phyloP scores from a whole-genome alignment of 2,797 vertebrate genomes.

The Helostoma temminkii region DNA sequence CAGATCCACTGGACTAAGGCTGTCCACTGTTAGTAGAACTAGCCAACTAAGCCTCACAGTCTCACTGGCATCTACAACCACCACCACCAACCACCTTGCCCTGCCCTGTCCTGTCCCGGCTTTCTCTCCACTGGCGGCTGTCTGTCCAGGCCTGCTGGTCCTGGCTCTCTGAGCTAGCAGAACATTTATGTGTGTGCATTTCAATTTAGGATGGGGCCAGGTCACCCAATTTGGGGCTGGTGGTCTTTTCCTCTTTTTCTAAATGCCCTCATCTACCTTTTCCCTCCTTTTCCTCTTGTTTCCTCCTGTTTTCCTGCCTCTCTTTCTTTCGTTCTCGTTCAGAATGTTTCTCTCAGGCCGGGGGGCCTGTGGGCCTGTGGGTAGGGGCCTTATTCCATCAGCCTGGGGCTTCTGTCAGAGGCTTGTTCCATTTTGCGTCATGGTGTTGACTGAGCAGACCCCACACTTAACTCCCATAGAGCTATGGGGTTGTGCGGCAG shows the following conservation, averaged over 20 bases:
- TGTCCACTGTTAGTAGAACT: conserved; percentile 75
- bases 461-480: conserved; percentile 88
- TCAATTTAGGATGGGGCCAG: conserved; percentile 51
- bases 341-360: conserved; percentile 73
- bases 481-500: conserved; percentile 77
- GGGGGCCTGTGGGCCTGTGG: conserved; percentile 83
- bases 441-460: conserved; percentile 89
- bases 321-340: conserved; percentile 57
- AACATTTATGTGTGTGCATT: conserved; percentile 53
- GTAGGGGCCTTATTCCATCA: conserved; percentile 87
- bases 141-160: conserved; percentile 63
- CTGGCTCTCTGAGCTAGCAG: conserved; percentile 35
- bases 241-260: conserved; percentile 65
- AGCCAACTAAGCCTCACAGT: conserved; percentile 72
- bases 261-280: conserved; percentile 72
- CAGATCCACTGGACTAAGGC: conserved; percentile 79
- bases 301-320: conserved; percentile 62
- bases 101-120: conserved; percentile 69
- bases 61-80: conserved; percentile 74
- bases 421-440: conserved; percentile 91
- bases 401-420: conserved; percentile 87
- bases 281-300: conserved; percentile 59
- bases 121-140: conserved; percentile 71
- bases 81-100: conserved; percentile 72
- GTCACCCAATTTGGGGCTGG: conserved; percentile 62